Conservation (phyloP, 2,888 invertebrate genomes). For the Cremastinae sp. region DNA sequence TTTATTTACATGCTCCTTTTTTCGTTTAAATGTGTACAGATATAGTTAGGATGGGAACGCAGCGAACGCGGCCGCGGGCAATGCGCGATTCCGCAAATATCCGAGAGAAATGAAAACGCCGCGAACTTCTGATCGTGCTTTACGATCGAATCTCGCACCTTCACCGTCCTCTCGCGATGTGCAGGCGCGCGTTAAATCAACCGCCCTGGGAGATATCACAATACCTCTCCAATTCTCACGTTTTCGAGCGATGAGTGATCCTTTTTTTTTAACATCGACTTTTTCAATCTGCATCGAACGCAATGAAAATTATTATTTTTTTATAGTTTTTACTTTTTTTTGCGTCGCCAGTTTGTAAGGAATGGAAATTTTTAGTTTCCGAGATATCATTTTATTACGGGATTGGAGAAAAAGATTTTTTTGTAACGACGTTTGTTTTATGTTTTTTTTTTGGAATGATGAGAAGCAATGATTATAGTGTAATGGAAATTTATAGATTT, state of each 20-base stretch:
- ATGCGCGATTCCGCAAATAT: slow-evolving; percentile 53
- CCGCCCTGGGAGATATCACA: slow-evolving; percentile 26
- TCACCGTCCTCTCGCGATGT: slow-evolving; percentile 17
- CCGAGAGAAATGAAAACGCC: slow-evolving; percentile 58
- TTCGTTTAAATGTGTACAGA: background rate
- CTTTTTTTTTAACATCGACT: too few species aligned
- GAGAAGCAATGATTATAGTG: background rate
- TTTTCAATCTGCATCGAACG: too few species aligned
- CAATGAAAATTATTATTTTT: background rate
- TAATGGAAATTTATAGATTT: too few species aligned
- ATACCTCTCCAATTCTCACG: slow-evolving; percentile 45
- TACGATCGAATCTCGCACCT: slow-evolving; percentile 54
- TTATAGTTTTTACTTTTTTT: background rate
- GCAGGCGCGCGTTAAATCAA: slow-evolving; percentile 36
- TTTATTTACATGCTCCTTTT: slow-evolving; percentile 10
- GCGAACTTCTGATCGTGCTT: slow-evolving; percentile 54
- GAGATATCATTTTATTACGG: too few species aligned
- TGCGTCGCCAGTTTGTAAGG: too few species aligned
- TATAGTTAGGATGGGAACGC: slow-evolving; percentile 27
- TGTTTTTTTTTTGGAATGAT: slow-evolving; percentile 19
- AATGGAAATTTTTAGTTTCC: too few species aligned
- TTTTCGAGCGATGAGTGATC: slow-evolving; percentile 41
- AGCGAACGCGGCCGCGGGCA: slow-evolving; percentile 47
- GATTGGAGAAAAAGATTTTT: too few species aligned
- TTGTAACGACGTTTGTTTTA: too few species aligned